These are phyloP conservation scores for Oppia nitens DNA, from an alignment of 1,140 invertebrate species.

Conservation along the genomic window DNA sequence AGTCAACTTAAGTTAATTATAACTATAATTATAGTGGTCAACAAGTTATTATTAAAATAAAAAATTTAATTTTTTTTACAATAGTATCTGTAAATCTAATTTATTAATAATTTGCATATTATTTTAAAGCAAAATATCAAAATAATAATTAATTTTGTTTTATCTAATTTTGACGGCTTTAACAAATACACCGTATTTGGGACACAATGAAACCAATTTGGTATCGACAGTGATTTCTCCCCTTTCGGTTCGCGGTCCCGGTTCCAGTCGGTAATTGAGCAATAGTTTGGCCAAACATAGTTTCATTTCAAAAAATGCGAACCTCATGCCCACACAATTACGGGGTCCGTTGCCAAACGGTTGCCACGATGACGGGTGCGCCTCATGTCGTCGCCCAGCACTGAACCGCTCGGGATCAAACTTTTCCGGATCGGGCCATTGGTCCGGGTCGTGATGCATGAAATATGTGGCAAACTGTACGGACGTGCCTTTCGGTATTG, in stretches of 20 bases:
- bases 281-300: slow-evolving; percentile 16
- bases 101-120: no score
- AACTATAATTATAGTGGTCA: no score
- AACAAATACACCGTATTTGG: slow-evolving; percentile 22
- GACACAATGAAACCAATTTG: slow-evolving; percentile 21
- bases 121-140: no score
- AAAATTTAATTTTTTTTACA: no score
- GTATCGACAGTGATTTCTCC: slow-evolving; percentile 3
- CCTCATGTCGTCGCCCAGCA: not conserved
- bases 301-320: slow-evolving; percentile 18
- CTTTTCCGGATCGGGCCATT: slow-evolving; percentile 29
- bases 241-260: slow-evolving; percentile 7
- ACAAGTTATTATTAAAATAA: no score
- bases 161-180: slow-evolving; percentile 15
- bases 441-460: slow-evolving; percentile 29
- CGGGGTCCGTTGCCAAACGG: slow-evolving; percentile 15
- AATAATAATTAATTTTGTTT: no score
- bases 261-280: slow-evolving; percentile 10
- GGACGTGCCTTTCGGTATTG: slow-evolving; percentile 28
- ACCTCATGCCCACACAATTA: slow-evolving; percentile 26
- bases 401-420: slow-evolving; percentile 30
- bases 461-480: slow-evolving; percentile 27
- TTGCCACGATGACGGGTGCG: slow-evolving; percentile 10
- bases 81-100: no score
- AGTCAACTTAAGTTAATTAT: no score